Evolutionary conservation across 2,113 vertebrate genomes (phyloP).

Genomic region (Irena cyanogastra): DNA sequence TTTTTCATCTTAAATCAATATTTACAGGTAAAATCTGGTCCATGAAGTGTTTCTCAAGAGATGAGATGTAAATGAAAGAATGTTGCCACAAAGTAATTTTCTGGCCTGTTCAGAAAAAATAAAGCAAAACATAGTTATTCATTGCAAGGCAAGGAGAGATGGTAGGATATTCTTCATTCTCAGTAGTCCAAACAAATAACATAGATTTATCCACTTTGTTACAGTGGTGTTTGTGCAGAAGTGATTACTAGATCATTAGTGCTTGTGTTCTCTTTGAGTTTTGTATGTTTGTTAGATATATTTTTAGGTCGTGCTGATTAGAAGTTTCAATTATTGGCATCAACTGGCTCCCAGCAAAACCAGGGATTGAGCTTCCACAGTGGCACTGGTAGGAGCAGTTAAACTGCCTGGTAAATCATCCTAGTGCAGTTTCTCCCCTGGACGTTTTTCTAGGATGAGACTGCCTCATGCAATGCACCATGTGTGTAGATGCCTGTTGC

Average conservation of each 20-base stretch:
- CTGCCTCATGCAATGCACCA: neutral
- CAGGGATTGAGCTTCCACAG: neutral
- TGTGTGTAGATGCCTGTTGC: neutral
- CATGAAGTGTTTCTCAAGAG: neutral
- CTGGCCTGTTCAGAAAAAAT: neutral
- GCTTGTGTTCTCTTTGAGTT: neutral
- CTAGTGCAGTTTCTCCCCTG: neutral
- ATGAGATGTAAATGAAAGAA: neutral
- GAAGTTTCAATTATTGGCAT: neutral
- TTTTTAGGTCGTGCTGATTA: neutral
- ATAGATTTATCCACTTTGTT: neutral
- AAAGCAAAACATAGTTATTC: neutral
- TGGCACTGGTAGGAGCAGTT: neutral
- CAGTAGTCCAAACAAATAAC: neutral
- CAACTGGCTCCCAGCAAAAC: neutral
- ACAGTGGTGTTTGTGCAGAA: neutral
- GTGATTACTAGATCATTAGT: neutral
- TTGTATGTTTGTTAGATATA: neutral
- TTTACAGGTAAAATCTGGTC: neutral
- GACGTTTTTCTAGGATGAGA: neutral
- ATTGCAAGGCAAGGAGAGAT: neutral
- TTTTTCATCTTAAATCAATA: neutral
- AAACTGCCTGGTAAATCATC: neutral
- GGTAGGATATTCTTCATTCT: neutral
- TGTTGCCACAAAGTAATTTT: neutral